Base-by-base conservation (phyloP, 2,888 invertebrate species). In the Habrosyne pyritoides region DNA sequence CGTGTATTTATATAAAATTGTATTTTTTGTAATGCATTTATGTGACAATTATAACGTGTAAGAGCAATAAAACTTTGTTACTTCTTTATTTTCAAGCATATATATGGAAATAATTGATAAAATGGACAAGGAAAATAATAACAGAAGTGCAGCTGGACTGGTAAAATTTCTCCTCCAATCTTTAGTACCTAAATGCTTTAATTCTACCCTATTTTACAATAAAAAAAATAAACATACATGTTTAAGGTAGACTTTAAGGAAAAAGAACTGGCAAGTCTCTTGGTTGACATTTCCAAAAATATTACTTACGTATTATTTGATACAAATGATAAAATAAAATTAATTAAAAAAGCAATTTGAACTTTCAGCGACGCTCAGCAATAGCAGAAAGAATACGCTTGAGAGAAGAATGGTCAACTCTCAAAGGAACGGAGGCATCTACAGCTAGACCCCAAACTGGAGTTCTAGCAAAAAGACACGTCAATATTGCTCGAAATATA, bases 351-450 rank as follows among this genome's bases (percentile, higher is more conserved):
- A 24, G 4, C 24, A 24, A 21, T 14, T 21, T 33, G 18, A 47
- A 48, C 53, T 82, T 83, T 2, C 78, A 91, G 91, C 81, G 90
- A 52, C 87, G 86, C 54, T 91, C 90, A 53, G 90, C 89, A 0
- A 66, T 89, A 6, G 89, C 73, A 53, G 90, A 86, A 66, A 83
- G 91, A 50, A 78, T 87, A 54, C 77, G 83, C 0, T 71, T 91
- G 0, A 66, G 81, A 63, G 86, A 89, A 60, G 91, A 91, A 73
- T 91, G 91, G 91, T 87, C 87, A 0, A 87, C 83, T 0, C 63
- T 91, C 4, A 89, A 88, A 62, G 89, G 82, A 36, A 69, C 74
- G 6, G 77, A 78, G 12, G 28, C 14, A n/a, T n/a, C 47, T 14
- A 10, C 50, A 7, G 57, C 67, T 10, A 64, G 64, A 5, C 52